These are phyloP conservation scores for Trachelus stipa DNA, from an alignment of 2,888 invertebrate species.

Conservation along the genomic window DNA sequence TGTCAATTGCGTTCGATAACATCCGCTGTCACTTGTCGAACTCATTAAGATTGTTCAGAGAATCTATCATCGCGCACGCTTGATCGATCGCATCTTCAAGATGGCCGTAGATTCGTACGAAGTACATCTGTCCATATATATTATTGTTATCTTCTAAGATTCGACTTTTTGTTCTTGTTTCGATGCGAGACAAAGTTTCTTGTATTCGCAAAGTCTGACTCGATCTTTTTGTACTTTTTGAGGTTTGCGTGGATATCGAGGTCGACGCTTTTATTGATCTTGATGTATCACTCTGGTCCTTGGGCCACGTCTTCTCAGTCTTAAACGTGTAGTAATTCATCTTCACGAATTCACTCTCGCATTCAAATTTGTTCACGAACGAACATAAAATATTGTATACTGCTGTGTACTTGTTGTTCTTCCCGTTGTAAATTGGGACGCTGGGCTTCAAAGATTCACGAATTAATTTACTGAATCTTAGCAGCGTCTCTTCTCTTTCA, in stretches of 20 bases:
- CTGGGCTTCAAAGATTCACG: conserved; percentile 31
- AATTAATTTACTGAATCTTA: conserved; percentile 33
- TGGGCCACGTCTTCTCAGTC: neutral
- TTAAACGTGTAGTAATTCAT: conserved; percentile 21
- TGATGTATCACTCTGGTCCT: conserved; percentile 11
- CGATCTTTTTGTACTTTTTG: neutral
- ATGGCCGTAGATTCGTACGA: conserved; percentile 38
- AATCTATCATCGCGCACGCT: conserved; percentile 42
- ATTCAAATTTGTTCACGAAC: conserved; percentile 46
- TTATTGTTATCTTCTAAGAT: conserved; percentile 5
- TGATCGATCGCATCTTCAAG: conserved; percentile 36
- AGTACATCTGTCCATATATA: conserved; percentile 43
- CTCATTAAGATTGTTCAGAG: conserved; percentile 37
- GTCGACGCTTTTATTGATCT: conserved; percentile 9
- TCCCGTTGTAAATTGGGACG: neutral
- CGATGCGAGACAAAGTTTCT: neutral
- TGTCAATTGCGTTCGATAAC: neutral
- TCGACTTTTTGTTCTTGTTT: neutral
- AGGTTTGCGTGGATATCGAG: neutral
- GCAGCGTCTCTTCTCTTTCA: conserved; percentile 23
- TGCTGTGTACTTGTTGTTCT: conserved; percentile 25
- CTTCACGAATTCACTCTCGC: conserved; percentile 33
- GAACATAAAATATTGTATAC: conserved; percentile 42
- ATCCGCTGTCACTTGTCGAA: conserved; percentile 18
- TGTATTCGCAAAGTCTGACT: neutral